Base-by-base conservation (phyloP, 1,140 invertebrate species). In the Calycopis cecrops region DNA sequence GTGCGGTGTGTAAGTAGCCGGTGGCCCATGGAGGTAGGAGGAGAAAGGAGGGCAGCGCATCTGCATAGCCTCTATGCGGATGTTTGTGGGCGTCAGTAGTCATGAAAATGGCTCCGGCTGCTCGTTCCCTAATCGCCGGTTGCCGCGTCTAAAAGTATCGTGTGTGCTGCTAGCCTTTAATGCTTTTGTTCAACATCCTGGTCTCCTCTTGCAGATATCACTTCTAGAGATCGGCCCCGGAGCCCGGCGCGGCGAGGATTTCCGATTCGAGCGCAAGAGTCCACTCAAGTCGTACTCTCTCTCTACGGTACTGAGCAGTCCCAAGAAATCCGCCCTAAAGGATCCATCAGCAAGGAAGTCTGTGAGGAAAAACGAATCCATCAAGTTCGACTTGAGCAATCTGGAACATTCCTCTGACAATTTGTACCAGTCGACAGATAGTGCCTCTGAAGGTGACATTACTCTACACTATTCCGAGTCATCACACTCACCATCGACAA, bases 301-400 rank as follows among this genome's bases (percentile, higher is more conserved):
- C 4, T 75, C 76, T 0, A 65, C 69, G 0, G 18, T 38, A 0
- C 34, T 69, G 8, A 61, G 58, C 2, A 77, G 53, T 17, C 72
- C 79, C 0, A 77, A 57, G 28, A 85, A 85, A 57, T 85, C 82
- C 1, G 74, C 79, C 0, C 65, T 82, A 0, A 83, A 78, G 55
- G 65, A 76, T 28, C 73, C 76, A 6, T 48, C 42, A 0, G 51
- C 61, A 0, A 76, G 70, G 21, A 68, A 60, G 54, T 62, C 33
- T 11, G 50, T 12, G 1, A 60, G 76, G 16, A 85, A 85, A 52
- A 73, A 63, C 0, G 82, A 85, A 57, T 78, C 79, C 4, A 85
- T 85, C 8, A 83, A 83, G 40, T 85, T 85, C 42, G 82, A 85
- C 38, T 37, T 85, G 3, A 80, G 75, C 53, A 80, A 85, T 48